Evolutionary conservation across 2,888 invertebrate species (phyloP), one percentile per base, ranked within the genome.

Genomic region (Mythimna vitellina): DNA sequence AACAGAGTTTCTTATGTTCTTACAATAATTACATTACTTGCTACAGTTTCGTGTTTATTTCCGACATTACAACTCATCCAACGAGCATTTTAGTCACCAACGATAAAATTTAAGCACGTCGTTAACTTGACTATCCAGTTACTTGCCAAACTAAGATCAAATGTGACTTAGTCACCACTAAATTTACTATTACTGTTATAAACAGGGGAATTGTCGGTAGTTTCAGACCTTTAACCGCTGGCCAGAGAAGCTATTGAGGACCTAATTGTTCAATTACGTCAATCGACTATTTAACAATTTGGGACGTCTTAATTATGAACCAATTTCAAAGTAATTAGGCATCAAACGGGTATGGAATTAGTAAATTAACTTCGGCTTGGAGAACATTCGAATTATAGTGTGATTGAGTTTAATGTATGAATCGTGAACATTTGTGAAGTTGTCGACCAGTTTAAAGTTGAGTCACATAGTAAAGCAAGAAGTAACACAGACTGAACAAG

Each of bases 181-280:
- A 81, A 81, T 77, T 70, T 49, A 46, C 66, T 81, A 57, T 75
- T 64, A 77, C 69, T 35, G 56, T 22, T 65, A 73, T 81, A 72
- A 81, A 74, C 76, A 70, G 51, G 69, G 74, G 49, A 70, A 63
- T 78, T 65, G 79, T 60, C 49, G 32, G 61, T 49, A 70, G 64
- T 73, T 58, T 38, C 51, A 56, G 65, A 54, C 67, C 71, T 53
- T 60, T 62, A 76, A 78, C 70, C 78, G 56, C 61, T 60, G 70
- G 73, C 76, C 73, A 70, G 75, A 67, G 73, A 58, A 66, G 60
- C 77, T 54, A 77, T 85, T 60, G 69, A 65, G 66, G 63, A 65
- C 56, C 66, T 85, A 81, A 85, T 85, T 78, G 81, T 73, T 74
- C 80, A 86, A 86, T 86, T 86, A 86, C 80, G 65, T 64, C 81